Percentiles rank a stretch among this genome's conserved stretches.
Evolutionary conservation across 1,140 invertebrate species (phyloP).

Genomic region (Portunus trituberculatus): DNA sequence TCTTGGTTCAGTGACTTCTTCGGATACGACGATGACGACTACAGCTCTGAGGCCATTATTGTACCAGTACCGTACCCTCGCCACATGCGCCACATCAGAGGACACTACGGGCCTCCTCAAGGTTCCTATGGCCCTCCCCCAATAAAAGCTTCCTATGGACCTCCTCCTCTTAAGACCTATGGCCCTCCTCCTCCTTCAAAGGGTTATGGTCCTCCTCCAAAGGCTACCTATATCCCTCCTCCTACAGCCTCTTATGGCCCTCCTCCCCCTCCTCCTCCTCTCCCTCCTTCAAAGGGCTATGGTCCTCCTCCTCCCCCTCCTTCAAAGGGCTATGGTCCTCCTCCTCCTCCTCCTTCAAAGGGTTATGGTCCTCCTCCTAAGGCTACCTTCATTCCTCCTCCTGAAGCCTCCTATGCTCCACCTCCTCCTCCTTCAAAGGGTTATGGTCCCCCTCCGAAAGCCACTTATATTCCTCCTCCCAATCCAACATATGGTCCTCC

Average conservation of each 20-base stretch:
- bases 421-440: conserved; percentile 17
- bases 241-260: neutral
- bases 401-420: conserved; percentile 33
- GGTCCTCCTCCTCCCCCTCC: neutral
- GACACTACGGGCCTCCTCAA: neutral
- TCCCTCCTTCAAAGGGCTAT: neutral
- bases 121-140: conserved; percentile 4
- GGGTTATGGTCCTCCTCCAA: conserved; percentile 47
- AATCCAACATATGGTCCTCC: neutral
- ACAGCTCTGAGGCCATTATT: neutral
- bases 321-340: neutral
- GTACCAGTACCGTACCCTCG: conserved; percentile 35
- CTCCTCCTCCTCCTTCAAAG: neutral
- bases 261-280: too few species aligned
- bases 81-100: conserved; percentile 15
- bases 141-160: neutral
- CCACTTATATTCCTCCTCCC: conserved; percentile 16
- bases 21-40: neutral
- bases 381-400: conserved; percentile 30
- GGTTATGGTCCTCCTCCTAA: conserved; percentile 45
- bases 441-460: conserved; percentile 44
- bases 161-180: conserved; percentile 28
- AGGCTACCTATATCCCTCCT: conserved; percentile 12
- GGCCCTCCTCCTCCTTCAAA: conserved; percentile 16
- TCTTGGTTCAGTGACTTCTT: conserved; percentile 48